Conservation (phyloP, 2,797 vertebrate species). For the Myiothlypis chrysogaster region DNA sequence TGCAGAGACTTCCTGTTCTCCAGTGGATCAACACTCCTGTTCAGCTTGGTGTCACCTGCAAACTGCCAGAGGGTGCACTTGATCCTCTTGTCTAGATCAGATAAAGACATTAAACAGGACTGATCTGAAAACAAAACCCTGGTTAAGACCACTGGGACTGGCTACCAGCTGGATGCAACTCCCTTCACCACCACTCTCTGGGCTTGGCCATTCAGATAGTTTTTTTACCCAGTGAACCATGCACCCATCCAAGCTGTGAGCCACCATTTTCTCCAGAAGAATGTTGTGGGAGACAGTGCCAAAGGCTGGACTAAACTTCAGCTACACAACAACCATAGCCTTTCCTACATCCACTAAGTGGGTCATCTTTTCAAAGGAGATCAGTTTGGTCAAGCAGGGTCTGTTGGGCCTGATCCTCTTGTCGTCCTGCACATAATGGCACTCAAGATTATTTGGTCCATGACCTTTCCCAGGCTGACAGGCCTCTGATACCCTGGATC, state of each 20-base stretch:
- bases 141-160: too few species aligned
- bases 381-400: not conserved
- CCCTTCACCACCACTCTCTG: not conserved
- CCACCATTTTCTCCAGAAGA: not conserved
- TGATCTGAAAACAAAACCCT: not conserved
- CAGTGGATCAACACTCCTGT: not conserved
- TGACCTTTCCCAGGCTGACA: not conserved
- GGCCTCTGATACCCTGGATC: not conserved
- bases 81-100: not conserved
- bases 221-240: not conserved
- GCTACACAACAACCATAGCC: not conserved
- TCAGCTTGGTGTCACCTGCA: not conserved
- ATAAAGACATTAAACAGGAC: not conserved
- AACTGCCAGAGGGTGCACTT: not conserved
- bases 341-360: not conserved
- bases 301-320: not conserved
- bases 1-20: not conserved
- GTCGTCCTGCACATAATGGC: rapidly evolving
- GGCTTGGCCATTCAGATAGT: not conserved
- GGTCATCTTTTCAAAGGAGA: not conserved
- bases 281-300: not conserved
- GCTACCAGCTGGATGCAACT: not conserved
- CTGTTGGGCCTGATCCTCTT: not conserved
- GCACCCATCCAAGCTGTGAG: rapidly evolving
- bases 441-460: not conserved